Percentiles rank a stretch among this genome's conserved stretches.
phyloP scores from a whole-genome alignment of 2,888 invertebrate genomes.

The Drosophila diplacantha region DNA sequence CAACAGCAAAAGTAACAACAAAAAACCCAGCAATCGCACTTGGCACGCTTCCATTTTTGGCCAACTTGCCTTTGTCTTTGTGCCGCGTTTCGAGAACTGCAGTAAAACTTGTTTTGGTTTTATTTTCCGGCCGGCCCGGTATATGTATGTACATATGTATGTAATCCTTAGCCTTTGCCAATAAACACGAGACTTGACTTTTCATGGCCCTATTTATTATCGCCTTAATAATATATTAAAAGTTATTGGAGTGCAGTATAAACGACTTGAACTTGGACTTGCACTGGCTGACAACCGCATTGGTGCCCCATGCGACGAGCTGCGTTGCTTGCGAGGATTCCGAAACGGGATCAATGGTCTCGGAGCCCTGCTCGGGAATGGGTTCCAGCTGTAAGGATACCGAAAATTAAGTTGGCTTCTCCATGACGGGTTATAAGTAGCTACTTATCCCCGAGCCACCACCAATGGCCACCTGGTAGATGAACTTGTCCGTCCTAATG shows the following conservation, averaged over 20 bases:
- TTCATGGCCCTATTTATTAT: too few species aligned
- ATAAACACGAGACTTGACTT: conserved; percentile 38
- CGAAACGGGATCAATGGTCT: conserved; percentile 75
- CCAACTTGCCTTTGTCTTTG: conserved; percentile 50
- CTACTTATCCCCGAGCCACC: conserved; percentile 57
- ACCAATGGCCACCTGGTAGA: conserved; percentile 84
- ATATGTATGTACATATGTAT: conserved; percentile 1
- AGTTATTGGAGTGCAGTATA: conserved; percentile 87
- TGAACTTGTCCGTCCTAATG: conserved; percentile 85
- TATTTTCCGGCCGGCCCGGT: conserved; percentile 15
- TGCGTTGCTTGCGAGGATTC: conserved; percentile 81
- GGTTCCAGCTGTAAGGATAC: conserved; percentile 78
- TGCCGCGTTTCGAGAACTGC: conserved; percentile 43
- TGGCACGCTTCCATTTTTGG: conserved; percentile 71
- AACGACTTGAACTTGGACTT: conserved; percentile 94
- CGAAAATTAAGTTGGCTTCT: too few species aligned
- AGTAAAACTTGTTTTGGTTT: conserved; percentile 35
- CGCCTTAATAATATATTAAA: too few species aligned
- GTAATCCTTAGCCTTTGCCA: conserved; percentile 29
- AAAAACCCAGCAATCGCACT: conserved; percentile 41
- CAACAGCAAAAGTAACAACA: conserved; percentile 7
- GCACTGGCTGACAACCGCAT: conserved; percentile 94
- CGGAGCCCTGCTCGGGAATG: conserved; percentile 78
- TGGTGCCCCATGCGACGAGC: conserved; percentile 97
- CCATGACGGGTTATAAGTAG: rapidly evolving